Evolutionary conservation across 2,797 vertebrate genomes (phyloP), one percentile per base, ranked within the genome.

Genomic region (Halcyon smyrnensis): DNA sequence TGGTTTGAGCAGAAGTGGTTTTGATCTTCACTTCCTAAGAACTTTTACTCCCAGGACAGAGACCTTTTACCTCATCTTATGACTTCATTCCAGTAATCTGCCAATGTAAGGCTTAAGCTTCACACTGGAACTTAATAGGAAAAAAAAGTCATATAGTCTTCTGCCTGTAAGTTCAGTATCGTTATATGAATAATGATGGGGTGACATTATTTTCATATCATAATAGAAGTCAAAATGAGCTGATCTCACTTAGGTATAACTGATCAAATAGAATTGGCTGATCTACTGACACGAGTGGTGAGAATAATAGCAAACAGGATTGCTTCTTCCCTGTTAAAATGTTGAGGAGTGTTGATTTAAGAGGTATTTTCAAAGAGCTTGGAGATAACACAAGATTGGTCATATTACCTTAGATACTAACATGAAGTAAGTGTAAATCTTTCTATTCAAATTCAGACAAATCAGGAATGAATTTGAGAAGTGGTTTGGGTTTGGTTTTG

Each of bases 71-170:
- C 18, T 90, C 53, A 64, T 65, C 48, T 67, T 11, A 81, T 27
- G 57, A 84, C 62, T 92, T 81, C 9, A 59, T 93, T 88, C 84
- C 57, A 78, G 51, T 95, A 86, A 92, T 81, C 69, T 89, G 51
- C 20, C 90, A 56, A 54, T 69, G 36, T 56, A 65, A 73, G 28
- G 41, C 28, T 75, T 89, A 51, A 78, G 27, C 36, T 65, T 87
- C 41, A 34, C 46, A 41, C 59, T 84, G 67, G 17, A 89, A 78
- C 2, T 75, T 75, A 76, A 45, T 6, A 53, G 54, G 32, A 79
- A 92, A 92, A 76, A 13, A 3, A 36, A 62, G 34, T 80, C 37
- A 51, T 5, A 3, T 19, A 90, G 46, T 82, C 67, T 23, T 86
- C 48, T 92, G 23, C 36, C 45, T 90, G 2, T 50, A 56, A 90